Percentiles rank a stretch among this genome's conserved stretches.
phyloP scores from a whole-genome alignment of 2,888 invertebrate genomes.

The Parochlus steinenii region DNA sequence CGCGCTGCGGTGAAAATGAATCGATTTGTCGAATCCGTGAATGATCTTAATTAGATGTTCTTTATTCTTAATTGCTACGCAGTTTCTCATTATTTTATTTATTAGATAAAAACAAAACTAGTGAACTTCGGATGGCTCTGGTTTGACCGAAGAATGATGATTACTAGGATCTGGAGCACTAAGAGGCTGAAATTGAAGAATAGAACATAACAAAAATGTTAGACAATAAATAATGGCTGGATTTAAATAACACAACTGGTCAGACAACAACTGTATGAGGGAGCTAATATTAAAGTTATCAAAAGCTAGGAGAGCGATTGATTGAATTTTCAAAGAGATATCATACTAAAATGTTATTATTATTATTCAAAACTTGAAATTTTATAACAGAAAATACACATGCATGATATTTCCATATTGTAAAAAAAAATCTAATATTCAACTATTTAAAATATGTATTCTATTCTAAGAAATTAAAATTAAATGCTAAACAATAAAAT shows the following conservation, averaged over 20 bases:
- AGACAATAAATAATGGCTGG: not conserved
- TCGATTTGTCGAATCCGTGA: too few relatives aligned
- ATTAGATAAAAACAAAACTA: slow-evolving; percentile 26
- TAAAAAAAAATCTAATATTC: not conserved
- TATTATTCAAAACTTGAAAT: not conserved
- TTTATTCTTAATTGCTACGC: too few relatives aligned
- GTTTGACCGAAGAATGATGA: slow-evolving; percentile 54
- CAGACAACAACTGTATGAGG: not conserved
- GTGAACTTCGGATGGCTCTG: slow-evolving; percentile 73
- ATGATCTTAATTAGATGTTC: too few relatives aligned
- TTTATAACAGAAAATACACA: slow-evolving; percentile 4
- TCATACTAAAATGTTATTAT: too few relatives aligned
- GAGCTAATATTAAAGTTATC: too few relatives aligned
- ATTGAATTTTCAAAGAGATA: too few relatives aligned
- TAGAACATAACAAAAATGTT: not conserved
- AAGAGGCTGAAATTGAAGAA: slow-evolving; percentile 45
- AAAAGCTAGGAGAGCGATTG: too few relatives aligned
- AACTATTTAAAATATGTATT: not conserved
- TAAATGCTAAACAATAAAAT: not conserved
- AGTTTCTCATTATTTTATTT: too few relatives aligned
- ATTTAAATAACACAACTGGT: not conserved
- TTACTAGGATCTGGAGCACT: slow-evolving; percentile 71
- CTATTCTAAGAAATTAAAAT: not conserved
- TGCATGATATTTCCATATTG: not conserved
- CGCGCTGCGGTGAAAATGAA: too few relatives aligned